phyloP scores from a whole-genome alignment of 2,888 invertebrate genomes.

The Campaea margaritaria region DNA sequence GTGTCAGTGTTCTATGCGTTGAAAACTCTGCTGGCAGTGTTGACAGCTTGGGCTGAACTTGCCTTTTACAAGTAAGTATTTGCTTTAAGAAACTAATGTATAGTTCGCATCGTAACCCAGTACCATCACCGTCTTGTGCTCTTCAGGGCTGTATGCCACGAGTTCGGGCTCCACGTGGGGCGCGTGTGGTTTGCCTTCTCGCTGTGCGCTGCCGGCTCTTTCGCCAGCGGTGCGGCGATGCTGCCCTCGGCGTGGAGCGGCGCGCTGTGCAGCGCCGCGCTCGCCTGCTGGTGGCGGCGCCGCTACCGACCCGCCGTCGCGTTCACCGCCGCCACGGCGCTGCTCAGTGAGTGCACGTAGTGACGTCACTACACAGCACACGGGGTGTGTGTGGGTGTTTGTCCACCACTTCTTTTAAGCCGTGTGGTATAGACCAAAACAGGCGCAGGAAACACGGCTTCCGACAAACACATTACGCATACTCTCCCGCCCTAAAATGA shows the following conservation, averaged over 20 bases:
- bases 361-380: background rate
- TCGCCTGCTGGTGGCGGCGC: slow-evolving; percentile 95
- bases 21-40: slow-evolving; percentile 91
- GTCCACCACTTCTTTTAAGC: no score
- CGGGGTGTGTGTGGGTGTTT: no score
- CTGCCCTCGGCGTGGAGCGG: slow-evolving; percentile 98
- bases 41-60: slow-evolving; percentile 93
- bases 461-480: no score
- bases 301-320: slow-evolving; percentile 92
- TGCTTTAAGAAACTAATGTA: background rate
- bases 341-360: slow-evolving; percentile 83
- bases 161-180: slow-evolving; percentile 95
- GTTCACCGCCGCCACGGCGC: slow-evolving; percentile 92
- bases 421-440: no score
- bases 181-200: slow-evolving; percentile 92
- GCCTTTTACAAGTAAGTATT: slow-evolving; percentile 96
- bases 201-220: slow-evolving; percentile 96
- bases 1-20: slow-evolving; percentile 95
- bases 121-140: no score
- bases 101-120: no score
- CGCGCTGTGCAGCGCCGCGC: slow-evolving; percentile 92
- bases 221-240: slow-evolving; percentile 93
- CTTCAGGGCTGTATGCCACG: slow-evolving; percentile 92
- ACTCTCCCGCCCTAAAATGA: no score
- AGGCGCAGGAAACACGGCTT: no score